Evolutionary conservation across 2,113 vertebrate genomes (phyloP).

Genomic region (Setophaga petechia): DNA sequence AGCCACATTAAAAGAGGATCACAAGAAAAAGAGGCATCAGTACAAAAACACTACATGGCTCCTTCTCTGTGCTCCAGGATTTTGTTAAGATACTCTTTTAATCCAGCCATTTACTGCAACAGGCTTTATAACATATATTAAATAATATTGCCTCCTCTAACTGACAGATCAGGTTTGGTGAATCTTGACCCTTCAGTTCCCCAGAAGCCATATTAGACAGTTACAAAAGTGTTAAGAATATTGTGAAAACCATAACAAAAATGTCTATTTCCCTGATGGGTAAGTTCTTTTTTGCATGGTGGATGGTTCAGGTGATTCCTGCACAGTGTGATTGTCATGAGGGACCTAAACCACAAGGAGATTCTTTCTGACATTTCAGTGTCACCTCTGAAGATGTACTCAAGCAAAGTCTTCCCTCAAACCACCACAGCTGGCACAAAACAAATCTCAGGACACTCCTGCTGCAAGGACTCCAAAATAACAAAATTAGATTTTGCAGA

Average conservation of each 20-base stretch:
- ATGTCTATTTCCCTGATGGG: rapidly evolving
- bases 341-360: neutral
- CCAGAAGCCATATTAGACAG: neutral
- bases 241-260: neutral
- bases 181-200: neutral
- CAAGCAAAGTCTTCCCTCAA: neutral
- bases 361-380: neutral
- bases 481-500: neutral
- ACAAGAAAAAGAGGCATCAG: neutral
- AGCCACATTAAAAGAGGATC: constrained; percentile 15
- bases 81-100: constrained; percentile 37
- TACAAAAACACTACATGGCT: constrained; percentile 57
- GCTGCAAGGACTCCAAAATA: neutral
- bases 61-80: neutral
- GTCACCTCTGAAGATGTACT: neutral
- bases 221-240: neutral
- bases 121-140: constrained; percentile 14
- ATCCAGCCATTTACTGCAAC: neutral
- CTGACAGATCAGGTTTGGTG: neutral
- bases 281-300: neutral
- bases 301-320: neutral
- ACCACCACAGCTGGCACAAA: neutral
- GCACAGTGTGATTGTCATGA: no score
- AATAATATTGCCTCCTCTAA: constrained; percentile 13
- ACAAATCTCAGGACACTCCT: neutral